phyloP scores from a whole-genome alignment of 1,140 invertebrate species.

The Nasonia giraulti region DNA sequence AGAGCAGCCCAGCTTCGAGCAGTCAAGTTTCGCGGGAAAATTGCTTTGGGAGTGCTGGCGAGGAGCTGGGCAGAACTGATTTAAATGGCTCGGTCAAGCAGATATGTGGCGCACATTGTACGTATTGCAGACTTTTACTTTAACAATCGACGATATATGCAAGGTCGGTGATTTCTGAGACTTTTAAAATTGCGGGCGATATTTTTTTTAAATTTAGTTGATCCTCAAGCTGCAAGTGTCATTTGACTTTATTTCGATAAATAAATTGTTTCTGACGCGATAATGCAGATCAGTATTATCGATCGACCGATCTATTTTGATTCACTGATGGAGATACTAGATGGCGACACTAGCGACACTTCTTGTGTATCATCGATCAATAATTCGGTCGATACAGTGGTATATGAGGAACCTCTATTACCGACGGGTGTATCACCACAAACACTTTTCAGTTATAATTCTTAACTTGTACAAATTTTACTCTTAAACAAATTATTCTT shows the following conservation, averaged over 20 bases:
- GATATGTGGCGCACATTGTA: background rate
- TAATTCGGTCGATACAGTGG: too few species aligned
- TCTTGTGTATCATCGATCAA: too few species aligned
- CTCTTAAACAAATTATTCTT: too few species aligned
- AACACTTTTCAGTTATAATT: too few species aligned
- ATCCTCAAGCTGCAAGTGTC: too few species aligned
- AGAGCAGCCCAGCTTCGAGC: background rate
- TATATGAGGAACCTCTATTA: background rate
- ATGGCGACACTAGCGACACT: slow-evolving; percentile 8
- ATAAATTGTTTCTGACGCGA: too few species aligned
- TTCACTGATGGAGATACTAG: background rate
- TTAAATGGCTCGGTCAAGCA: background rate
- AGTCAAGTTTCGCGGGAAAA: slow-evolving; percentile 2
- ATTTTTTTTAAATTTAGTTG: background rate
- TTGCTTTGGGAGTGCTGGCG: background rate
- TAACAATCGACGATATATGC: background rate
- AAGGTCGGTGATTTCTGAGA: background rate
- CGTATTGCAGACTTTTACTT: background rate
- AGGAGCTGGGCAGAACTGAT: background rate
- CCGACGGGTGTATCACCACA: too few species aligned
- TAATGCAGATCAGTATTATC: slow-evolving; percentile 1
- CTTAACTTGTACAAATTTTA: too few species aligned
- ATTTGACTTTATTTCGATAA: too few species aligned
- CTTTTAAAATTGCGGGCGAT: background rate
- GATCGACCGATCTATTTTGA: slow-evolving; percentile 2